These are phyloP conservation scores for Drosophila sturtevanti DNA, from an alignment of 1,140 invertebrate species.

Conservation along the genomic window DNA sequence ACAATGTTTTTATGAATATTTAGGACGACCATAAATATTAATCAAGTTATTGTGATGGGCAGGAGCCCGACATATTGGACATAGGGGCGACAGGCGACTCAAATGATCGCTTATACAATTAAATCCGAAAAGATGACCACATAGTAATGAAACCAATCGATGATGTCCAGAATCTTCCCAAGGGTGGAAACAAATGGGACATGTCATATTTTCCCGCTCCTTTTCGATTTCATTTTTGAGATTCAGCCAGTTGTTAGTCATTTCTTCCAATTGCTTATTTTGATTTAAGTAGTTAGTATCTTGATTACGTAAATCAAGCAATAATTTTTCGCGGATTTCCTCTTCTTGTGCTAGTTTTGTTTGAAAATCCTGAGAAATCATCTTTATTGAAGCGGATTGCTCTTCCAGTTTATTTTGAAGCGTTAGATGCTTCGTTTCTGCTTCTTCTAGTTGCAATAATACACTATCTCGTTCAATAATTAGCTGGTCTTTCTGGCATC, in stretches of 20 bases:
- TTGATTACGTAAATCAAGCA: background rate
- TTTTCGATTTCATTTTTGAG: background rate
- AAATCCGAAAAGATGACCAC: constrained; percentile 26
- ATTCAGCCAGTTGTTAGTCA: background rate
- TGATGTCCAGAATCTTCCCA: constrained; percentile 11
- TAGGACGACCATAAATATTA: background rate
- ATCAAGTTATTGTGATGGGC: background rate
- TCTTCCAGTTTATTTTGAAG: background rate
- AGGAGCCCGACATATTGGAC: background rate
- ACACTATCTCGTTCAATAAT: background rate
- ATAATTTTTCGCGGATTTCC: background rate
- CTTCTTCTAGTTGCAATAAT: constrained; percentile 8
- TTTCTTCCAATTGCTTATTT: background rate
- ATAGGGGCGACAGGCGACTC: fast-evolving
- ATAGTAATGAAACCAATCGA: constrained; percentile 17
- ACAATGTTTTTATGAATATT: too few relatives aligned
- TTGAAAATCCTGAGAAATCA: background rate
- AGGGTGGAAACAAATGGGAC: constrained; percentile 3
- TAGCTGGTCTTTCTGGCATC: background rate
- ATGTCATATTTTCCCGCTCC: background rate
- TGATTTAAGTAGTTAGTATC: background rate
- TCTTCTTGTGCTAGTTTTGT: background rate
- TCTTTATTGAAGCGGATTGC: background rate
- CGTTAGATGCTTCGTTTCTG: background rate
- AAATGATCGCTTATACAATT: background rate